Percentiles rank a stretch among this genome's conserved stretches.
phyloP scores from a whole-genome alignment of 2,113 vertebrate species.

The Coracopsis vasa region DNA sequence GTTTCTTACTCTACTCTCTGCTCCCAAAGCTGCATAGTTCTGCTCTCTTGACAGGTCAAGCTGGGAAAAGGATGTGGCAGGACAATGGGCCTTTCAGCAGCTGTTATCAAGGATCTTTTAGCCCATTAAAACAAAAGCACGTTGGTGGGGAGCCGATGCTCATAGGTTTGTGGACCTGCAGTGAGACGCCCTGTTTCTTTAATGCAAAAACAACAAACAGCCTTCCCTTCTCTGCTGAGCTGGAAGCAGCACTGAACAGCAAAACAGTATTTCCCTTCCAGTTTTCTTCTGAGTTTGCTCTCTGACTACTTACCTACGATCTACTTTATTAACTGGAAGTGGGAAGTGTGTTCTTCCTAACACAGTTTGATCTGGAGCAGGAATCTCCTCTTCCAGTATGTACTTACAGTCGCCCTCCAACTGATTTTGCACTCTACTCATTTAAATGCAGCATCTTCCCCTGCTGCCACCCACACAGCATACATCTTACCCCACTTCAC shows the following conservation, averaged over 20 bases:
- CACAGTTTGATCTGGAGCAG: neutral
- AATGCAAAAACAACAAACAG: neutral
- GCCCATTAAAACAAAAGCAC: neutral
- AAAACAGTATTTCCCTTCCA: neutral
- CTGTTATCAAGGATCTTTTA: neutral
- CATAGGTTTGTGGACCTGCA: neutral
- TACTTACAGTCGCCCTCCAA: neutral
- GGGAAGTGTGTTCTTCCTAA: neutral
- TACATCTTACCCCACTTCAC: neutral
- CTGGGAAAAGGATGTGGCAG: neutral
- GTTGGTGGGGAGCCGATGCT: neutral
- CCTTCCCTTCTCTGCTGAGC: neutral
- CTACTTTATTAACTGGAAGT: neutral
- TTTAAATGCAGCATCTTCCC: neutral
- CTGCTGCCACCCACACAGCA: neutral
- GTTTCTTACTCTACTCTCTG: neutral
- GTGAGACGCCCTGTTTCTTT: neutral
- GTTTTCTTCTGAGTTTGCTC: neutral
- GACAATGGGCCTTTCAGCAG: neutral
- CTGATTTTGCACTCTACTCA: neutral
- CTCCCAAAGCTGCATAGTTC: neutral
- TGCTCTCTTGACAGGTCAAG: neutral
- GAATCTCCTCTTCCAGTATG: neutral
- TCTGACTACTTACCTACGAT: neutral
- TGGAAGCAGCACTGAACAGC: neutral